Base-by-base conservation (phyloP, 2,113 vertebrate genomes). In the Sinocyclocheilus anophthalmus region DNA sequence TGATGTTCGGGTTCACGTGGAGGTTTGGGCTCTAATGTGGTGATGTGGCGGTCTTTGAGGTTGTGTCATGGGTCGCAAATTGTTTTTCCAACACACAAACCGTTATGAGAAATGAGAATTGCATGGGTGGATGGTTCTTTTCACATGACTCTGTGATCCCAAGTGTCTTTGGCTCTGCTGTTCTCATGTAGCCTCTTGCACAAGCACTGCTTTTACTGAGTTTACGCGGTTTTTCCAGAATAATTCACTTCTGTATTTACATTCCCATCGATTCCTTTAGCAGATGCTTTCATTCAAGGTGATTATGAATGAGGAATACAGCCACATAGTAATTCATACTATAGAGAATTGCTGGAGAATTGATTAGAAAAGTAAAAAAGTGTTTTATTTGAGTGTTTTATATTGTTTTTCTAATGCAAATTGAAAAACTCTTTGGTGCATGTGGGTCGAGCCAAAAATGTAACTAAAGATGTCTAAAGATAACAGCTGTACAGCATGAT, bases 81-180 rank as follows among this genome's bases (percentile, higher is more conserved):
- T 75, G 72, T 75, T 75, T 75, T 75, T 75, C 42, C 72, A 75
- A 75, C 72, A 48, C 72, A 75, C 42, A 81, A 88, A 88, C 89
- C 79, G 87, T 93, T 92, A 89, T 91, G 88, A 92, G 89, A 91
- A 87, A 84, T 92, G 92, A 91, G 91, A 93, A 92, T 87, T 88
- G 88, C 90, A 92, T 91, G 89, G 91, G 90, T 13, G 87, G 89
- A 90, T 84, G 84, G 85, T 67, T 87, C 85, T 85, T 91, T 93
- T 81, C 88, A 87, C 87, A 92, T 85, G 89, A 81, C 76, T 86
- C 77, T 87, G 87, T 76, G 72, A 86, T 88, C 89, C 90, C 92
- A 67, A 85, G 88, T 89, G 91, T 90, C 89, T 91, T 91, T 89
- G 88, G 81, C 88, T 91, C 80, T 55, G 57, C 78, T 85, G 88